These are phyloP conservation scores for Corella eumyota DNA, from an alignment of 23 tunicate genomes.

Conservation along the genomic window DNA sequence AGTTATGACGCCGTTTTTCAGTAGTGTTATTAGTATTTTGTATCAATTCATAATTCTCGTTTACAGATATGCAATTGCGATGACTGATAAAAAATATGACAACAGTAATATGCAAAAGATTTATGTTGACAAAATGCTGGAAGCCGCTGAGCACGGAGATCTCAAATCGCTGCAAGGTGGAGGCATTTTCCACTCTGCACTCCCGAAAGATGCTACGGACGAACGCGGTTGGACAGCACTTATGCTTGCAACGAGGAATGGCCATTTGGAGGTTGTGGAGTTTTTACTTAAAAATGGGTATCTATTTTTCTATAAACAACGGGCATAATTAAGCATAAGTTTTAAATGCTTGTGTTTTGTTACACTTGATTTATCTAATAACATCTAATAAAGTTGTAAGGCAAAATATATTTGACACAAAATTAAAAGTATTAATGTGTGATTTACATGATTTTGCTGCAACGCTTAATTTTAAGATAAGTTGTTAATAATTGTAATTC, in stretches of 20 bases:
- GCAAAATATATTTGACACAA: no score
- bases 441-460: no score
- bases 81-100: no score
- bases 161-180: neutral
- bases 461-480: no score
- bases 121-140: constrained; percentile 15
- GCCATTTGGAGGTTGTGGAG: constrained; percentile 40
- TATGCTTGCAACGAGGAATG: constrained; percentile 90
- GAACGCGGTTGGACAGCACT: constrained; percentile 77
- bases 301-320: neutral
- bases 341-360: neutral
- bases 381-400: no score
- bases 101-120: constrained; percentile 27
- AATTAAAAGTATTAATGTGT: no score
- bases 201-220: constrained; percentile 41
- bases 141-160: constrained; percentile 40
- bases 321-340: neutral
- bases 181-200: constrained; percentile 1
- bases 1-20: no score
- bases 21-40: no score
- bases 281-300: constrained; percentile 57
- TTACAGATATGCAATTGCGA: no score
- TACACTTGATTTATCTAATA: no score
- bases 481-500: no score
- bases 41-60: no score